Conservation (phyloP, 2,113 vertebrate species). For the Saimiri boliviensis region DNA sequence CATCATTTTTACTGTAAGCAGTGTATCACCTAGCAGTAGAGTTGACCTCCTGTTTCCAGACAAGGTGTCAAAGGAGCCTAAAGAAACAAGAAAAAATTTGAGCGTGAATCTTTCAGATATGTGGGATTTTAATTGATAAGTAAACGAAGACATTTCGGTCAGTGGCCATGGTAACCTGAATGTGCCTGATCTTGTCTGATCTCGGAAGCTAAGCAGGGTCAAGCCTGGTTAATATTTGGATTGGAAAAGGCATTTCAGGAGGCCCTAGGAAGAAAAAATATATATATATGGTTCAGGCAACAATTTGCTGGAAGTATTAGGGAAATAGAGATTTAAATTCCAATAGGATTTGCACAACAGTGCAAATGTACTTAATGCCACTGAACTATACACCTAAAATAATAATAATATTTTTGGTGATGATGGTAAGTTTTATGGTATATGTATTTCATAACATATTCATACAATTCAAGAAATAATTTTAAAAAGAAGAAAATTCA, state of each 20-base stretch:
- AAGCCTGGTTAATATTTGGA: no score
- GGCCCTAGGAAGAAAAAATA: not conserved
- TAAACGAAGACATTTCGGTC: not conserved
- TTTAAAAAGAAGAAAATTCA: not conserved
- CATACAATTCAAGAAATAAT: not conserved
- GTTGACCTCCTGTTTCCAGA: slow-evolving; percentile 58
- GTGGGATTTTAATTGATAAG: slow-evolving; percentile 36
- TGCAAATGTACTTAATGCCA: not conserved
- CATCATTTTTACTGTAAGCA: slow-evolving; percentile 39
- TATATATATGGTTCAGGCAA: not conserved
- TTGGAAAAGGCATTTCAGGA: not conserved
- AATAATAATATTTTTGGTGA: not conserved
- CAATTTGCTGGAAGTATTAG: not conserved
- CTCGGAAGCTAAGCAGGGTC: no score
- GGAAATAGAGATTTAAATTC: slow-evolving; percentile 13
- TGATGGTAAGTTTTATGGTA: not conserved
- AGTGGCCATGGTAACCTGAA: no score
- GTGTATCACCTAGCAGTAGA: slow-evolving; percentile 64
- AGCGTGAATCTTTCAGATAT: slow-evolving; percentile 29
- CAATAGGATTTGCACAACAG: not conserved
- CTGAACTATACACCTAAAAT: not conserved
- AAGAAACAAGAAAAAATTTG: slow-evolving; percentile 46
- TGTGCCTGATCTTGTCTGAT: no score
- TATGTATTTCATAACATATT: not conserved
- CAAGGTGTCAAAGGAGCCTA: slow-evolving; percentile 41